Conservation (phyloP, 2,113 vertebrate genomes). For the Lanius collurio region DNA sequence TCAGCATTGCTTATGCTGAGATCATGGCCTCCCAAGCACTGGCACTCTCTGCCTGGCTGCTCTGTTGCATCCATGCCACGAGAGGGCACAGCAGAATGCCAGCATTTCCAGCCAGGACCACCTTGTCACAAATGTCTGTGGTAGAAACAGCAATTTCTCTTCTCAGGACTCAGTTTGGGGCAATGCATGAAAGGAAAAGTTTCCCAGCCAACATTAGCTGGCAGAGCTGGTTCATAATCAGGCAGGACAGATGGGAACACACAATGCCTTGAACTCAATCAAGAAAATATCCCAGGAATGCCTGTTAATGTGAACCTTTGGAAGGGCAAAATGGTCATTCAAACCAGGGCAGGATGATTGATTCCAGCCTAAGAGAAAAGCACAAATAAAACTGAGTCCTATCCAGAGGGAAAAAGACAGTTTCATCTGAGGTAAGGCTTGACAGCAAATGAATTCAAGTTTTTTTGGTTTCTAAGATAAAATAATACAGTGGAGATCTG, state of each 20-base stretch:
- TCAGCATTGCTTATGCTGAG: background rate
- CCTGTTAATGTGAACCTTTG: slow-evolving; percentile 32
- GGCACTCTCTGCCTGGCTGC: background rate
- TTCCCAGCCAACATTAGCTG: slow-evolving; percentile 55
- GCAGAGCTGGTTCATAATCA: slow-evolving; percentile 48
- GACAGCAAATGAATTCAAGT: background rate
- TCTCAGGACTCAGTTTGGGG: background rate
- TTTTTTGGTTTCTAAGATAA: background rate
- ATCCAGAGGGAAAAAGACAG: background rate
- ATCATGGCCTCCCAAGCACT: background rate
- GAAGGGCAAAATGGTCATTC: slow-evolving; percentile 48
- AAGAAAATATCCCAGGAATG: slow-evolving; percentile 63
- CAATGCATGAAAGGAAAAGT: background rate
- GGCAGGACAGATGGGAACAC: slow-evolving; percentile 47
- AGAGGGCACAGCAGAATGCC: background rate
- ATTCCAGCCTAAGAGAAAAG: slow-evolving; percentile 28
- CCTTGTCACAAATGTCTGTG: background rate
- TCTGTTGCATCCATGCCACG: background rate
- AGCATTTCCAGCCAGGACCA: background rate
- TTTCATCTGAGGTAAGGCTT: background rate
- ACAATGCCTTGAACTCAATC: slow-evolving; percentile 61
- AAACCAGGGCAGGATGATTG: slow-evolving; percentile 38
- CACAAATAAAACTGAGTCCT: slow-evolving; percentile 18
- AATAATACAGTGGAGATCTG: background rate
- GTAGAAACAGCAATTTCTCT: background rate